Conservation (phyloP, 2,797 vertebrate genomes). For the Bucorvus abyssinicus region DNA sequence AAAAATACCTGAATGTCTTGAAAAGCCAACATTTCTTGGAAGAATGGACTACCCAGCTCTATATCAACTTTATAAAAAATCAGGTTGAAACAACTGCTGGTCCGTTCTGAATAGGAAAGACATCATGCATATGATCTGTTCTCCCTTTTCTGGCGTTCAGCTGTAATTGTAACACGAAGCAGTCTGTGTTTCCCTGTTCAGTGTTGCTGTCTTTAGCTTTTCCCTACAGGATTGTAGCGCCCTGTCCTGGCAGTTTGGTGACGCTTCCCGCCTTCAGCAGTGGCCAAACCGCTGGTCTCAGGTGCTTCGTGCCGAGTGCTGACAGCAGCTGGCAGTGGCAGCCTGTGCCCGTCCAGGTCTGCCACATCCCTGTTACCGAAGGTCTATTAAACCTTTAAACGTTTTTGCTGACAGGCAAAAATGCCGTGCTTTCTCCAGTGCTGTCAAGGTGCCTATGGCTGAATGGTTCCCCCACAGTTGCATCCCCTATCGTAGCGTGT, state of each 20-base stretch:
- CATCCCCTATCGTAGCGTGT: not conserved
- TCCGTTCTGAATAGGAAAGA: not conserved
- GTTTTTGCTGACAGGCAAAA: not conserved
- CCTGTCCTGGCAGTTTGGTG: not conserved
- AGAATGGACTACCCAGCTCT: not conserved
- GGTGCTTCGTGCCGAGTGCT: accelerated
- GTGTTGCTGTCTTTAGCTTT: not conserved
- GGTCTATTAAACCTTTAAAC: not conserved
- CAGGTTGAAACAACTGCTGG: not conserved
- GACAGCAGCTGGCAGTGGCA: accelerated
- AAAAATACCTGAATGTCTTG: not conserved
- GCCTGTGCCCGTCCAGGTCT: not conserved
- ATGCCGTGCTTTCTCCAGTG: not conserved
- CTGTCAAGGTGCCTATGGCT: not conserved
- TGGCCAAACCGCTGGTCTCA: accelerated
- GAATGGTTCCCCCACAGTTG: not conserved
- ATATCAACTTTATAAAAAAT: not conserved
- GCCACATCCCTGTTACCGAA: not conserved
- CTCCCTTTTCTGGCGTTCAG: not conserved
- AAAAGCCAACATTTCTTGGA: not conserved
- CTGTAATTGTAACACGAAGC: not conserved
- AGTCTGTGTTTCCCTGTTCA: not conserved
- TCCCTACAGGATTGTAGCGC: not conserved
- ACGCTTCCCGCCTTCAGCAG: not conserved
- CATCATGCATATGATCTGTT: accelerated